Evolutionary conservation across 1,140 invertebrate genomes (phyloP).

Genomic region (Orussus abietinus): DNA sequence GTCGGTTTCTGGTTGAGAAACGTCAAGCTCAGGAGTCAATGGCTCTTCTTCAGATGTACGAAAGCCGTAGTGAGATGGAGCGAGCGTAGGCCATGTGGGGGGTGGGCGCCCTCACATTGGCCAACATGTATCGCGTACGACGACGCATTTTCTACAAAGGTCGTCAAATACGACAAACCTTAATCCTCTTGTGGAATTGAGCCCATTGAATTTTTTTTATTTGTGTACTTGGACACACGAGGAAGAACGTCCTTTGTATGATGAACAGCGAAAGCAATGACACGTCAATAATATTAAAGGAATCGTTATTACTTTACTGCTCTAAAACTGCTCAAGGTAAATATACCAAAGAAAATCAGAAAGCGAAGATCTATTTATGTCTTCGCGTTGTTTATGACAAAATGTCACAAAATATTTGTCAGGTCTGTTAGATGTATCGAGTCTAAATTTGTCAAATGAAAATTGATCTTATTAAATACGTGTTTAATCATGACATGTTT

Average conservation of each 20-base stretch:
- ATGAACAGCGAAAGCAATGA: not conserved
- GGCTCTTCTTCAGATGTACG: constrained; percentile 65
- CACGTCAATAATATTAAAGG: constrained; percentile 7
- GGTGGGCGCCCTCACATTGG: constrained; percentile 51
- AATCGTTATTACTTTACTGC: not conserved
- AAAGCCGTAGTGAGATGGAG: constrained; percentile 47
- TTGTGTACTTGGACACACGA: not conserved
- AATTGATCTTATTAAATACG: no score
- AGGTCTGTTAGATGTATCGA: no score
- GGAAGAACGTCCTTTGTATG: not conserved
- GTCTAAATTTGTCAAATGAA: no score
- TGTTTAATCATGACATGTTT: constrained; percentile 2
- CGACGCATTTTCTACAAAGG: constrained; percentile 48
- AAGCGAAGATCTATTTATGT: not conserved
- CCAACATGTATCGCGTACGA: constrained; percentile 48
- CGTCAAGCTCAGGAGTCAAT: constrained; percentile 79
- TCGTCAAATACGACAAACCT: constrained; percentile 46
- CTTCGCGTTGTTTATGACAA: constrained; percentile 1
- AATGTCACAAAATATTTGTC: no score
- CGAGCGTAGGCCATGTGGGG: constrained; percentile 53
- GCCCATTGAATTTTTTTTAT: constrained; percentile 24
- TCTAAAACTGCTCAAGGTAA: not conserved
- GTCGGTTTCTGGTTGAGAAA: constrained; percentile 74
- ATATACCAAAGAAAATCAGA: constrained; percentile 1
- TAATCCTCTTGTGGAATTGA: constrained; percentile 50